phyloP scores from a whole-genome alignment of 2,113 vertebrate species.

The Mesoclemmys tuberculata region DNA sequence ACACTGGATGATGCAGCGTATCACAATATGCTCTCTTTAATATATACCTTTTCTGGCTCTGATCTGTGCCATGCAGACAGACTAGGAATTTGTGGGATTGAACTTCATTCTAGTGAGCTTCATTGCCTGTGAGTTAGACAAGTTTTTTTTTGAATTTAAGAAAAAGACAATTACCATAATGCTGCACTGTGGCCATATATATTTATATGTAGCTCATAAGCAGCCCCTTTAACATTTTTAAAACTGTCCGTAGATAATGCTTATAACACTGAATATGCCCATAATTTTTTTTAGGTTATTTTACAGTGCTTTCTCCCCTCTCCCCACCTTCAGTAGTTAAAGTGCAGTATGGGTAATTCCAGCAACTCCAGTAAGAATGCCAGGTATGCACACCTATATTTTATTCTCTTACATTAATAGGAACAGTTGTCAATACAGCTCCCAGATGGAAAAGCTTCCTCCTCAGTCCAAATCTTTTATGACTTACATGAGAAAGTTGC shows the following conservation, averaged over 20 bases:
- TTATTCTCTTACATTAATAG: slow-evolving; percentile 50
- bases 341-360: slow-evolving; percentile 47
- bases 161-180: slow-evolving; percentile 10
- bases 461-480: slow-evolving; percentile 55
- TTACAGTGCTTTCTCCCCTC: neutral
- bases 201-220: slow-evolving; percentile 10
- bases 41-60: slow-evolving; percentile 18
- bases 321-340: neutral
- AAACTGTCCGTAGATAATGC: slow-evolving; percentile 12
- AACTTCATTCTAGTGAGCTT: slow-evolving; percentile 1
- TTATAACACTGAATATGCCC: slow-evolving; percentile 16
- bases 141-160: neutral
- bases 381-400: slow-evolving; percentile 47
- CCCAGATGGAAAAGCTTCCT: slow-evolving; percentile 40
- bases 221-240: neutral
- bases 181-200: neutral
- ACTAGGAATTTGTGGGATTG: neutral
- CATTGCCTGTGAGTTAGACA: fast-evolving
- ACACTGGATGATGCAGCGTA: slow-evolving; percentile 7
- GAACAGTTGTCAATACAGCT: slow-evolving; percentile 58
- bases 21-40: slow-evolving; percentile 13
- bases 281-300: slow-evolving; percentile 12
- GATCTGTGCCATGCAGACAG: neutral
- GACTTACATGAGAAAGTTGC: slow-evolving; percentile 28
- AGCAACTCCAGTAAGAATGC: slow-evolving; percentile 42